A percentile compares a stretch with the other conserved stretches of the same genome.
These are phyloP conservation scores for Bradypodion ventrale DNA, from an alignment of 2,797 vertebrate genomes.

Conservation along the genomic window DNA sequence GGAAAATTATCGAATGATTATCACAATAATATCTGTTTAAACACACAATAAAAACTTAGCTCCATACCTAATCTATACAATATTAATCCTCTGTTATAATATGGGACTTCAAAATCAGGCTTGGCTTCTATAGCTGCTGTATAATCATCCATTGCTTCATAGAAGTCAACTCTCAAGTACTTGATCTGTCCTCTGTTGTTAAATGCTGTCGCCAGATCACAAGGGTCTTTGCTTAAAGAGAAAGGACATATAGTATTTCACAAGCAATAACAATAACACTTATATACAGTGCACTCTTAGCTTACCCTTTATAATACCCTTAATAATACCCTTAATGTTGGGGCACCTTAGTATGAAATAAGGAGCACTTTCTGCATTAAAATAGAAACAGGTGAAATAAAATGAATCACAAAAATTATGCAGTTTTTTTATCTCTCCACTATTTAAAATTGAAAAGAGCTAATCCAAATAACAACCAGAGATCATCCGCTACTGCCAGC, in stretches of 20 bases:
- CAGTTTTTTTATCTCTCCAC: too few relatives aligned
- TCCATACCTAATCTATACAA: conserved; percentile 88
- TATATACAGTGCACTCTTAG: too few relatives aligned
- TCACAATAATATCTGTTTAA: neutral
- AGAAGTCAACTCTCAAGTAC: conserved; percentile 91
- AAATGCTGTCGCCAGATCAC: conserved; percentile 82
- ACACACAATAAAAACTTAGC: neutral
- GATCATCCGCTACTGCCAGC: too few relatives aligned
- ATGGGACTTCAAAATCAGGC: conserved; percentile 82
- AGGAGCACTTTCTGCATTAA: neutral
- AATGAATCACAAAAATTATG: neutral
- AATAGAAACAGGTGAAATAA: neutral
- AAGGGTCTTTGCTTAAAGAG: conserved; percentile 65
- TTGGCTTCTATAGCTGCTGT: conserved; percentile 82
- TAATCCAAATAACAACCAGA: too few relatives aligned
- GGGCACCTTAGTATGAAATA: neutral
- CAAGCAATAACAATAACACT: neutral
- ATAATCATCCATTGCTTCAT: conserved; percentile 90
- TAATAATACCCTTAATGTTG: too few relatives aligned
- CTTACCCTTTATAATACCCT: too few relatives aligned
- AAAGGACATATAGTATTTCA: neutral
- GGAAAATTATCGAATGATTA: neutral
- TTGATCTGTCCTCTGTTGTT: conserved; percentile 93
- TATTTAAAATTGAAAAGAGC: too few relatives aligned
- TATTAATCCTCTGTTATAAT: conserved; percentile 93